Evolutionary conservation across 2,113 vertebrate genomes (phyloP).

Genomic region (Pangasianodon gigas): DNA sequence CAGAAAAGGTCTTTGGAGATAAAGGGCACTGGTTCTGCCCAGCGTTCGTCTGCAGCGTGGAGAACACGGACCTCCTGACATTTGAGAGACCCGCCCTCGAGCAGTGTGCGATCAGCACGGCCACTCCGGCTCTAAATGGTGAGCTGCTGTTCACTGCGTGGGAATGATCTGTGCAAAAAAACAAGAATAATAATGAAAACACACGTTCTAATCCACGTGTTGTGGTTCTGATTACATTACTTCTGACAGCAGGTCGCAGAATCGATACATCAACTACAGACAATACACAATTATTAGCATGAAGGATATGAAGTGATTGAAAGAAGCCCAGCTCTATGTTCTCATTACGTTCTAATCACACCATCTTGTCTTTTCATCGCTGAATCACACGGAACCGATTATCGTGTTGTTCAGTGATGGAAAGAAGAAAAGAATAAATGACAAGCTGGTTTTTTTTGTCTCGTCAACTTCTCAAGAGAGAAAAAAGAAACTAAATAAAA

Average conservation of each 20-base stretch:
- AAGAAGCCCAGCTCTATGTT: neutral
- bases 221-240: neutral
- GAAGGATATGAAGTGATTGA: neutral
- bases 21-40: constrained; percentile 24
- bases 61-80: constrained; percentile 35
- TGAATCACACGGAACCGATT: neutral
- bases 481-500: too few relatives aligned
- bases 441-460: too few relatives aligned
- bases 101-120: neutral
- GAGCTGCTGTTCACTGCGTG: neutral
- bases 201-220: neutral
- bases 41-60: constrained; percentile 26
- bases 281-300: neutral
- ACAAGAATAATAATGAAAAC: neutral
- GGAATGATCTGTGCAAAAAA: neutral
- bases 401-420: neutral
- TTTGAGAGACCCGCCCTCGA: constrained; percentile 25
- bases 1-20: neutral
- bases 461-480: neutral
- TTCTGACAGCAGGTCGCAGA: neutral
- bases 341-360: neutral
- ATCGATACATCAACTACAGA: neutral
- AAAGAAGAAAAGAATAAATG: neutral
- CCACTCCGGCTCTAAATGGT: neutral
- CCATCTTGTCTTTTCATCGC: neutral